Conservation (phyloP, 1,140 invertebrate genomes). For the Portunus trituberculatus region DNA sequence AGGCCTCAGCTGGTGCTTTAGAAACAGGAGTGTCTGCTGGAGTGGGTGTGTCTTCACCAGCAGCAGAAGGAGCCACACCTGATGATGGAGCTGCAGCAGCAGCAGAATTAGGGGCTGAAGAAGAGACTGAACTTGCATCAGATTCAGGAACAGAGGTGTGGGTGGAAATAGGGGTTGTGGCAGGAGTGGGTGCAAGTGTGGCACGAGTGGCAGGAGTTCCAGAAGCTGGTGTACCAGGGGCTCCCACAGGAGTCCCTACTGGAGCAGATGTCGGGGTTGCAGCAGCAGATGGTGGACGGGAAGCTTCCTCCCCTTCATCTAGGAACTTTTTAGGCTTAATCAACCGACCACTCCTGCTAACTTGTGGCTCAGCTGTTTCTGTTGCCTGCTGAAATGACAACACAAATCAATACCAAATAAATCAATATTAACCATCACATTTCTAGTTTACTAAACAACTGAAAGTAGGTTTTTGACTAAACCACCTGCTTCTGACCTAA, state of each 20-base stretch:
- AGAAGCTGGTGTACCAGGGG: background rate
- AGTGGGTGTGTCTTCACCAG: background rate
- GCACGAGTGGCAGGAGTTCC: background rate
- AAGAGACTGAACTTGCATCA: background rate
- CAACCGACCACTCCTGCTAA: slow-evolving; percentile 66
- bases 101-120: background rate
- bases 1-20: slow-evolving; percentile 3
- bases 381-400: slow-evolving; percentile 38
- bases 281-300: slow-evolving; percentile 56
- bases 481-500: no score
- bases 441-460: no score
- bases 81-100: slow-evolving; percentile 28
- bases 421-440: background rate
- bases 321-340: slow-evolving; percentile 71
- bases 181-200: background rate
- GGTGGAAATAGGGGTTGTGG: background rate
- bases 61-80: background rate
- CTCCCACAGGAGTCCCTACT: background rate
- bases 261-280: slow-evolving; percentile 37
- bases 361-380: slow-evolving; percentile 57
- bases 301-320: slow-evolving; percentile 68
- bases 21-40: slow-evolving; percentile 18
- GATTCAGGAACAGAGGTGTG: background rate
- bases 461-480: no score
- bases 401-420: background rate